These are phyloP conservation scores for Notoglanidium macrostoma DNA, from an alignment of 2,797 vertebrate genomes.

Conservation along the genomic window DNA sequence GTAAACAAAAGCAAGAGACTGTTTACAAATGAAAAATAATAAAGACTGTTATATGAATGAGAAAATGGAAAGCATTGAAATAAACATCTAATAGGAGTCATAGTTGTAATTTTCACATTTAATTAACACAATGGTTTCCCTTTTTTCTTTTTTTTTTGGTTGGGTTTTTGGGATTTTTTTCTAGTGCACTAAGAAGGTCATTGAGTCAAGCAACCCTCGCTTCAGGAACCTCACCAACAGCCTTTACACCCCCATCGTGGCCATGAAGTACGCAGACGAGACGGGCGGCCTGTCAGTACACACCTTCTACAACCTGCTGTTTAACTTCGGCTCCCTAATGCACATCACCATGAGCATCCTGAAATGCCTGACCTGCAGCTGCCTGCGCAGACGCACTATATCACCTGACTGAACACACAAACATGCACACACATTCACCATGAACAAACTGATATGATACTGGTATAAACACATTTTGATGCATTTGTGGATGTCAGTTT, in stretches of 20 bases:
- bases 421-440: background rate
- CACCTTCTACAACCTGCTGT: constrained; percentile 84
- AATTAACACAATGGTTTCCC: background rate
- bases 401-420: constrained; percentile 73
- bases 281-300: constrained; percentile 84
- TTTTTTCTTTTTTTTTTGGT: background rate
- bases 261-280: constrained; percentile 85
- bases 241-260: constrained; percentile 84
- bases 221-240: constrained; percentile 87
- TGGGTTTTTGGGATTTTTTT: no score
- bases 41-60: background rate
- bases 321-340: constrained; percentile 84
- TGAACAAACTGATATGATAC: background rate
- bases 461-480: background rate
- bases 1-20: background rate
- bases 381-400: constrained; percentile 78
- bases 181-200: constrained; percentile 85
- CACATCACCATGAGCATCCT: constrained; percentile 81
- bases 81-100: background rate
- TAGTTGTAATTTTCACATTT: background rate
- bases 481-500: background rate
- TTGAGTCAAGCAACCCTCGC: constrained; percentile 78
- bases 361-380: constrained; percentile 85
- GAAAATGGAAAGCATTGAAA: background rate
- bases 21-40: background rate